Base-by-base conservation (phyloP, 2,888 invertebrate species). In the Ctenicera cuprea region DNA sequence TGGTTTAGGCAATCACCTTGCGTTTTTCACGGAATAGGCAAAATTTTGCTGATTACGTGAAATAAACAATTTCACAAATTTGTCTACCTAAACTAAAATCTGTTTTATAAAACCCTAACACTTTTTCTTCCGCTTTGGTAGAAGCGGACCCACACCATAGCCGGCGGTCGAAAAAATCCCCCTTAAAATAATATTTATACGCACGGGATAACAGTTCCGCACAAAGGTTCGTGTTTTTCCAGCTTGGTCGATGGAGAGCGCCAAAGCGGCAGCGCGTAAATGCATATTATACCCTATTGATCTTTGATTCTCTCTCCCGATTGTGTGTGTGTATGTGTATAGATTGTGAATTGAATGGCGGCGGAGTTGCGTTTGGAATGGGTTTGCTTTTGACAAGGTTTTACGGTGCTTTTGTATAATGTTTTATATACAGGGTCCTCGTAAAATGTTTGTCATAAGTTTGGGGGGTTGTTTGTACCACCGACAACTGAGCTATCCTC, bases 141-240 rank as follows among this genome's bases (percentile, higher is more conserved):
- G 3, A 14, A 14, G 14, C 41, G 41, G 2, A 41, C 5, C 14
- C 14, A 38, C 26, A 14, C 22, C 48, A 61, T 50, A 61, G 63
- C 62, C 37, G 59, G 52, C 62, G 65, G 76, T 33, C 64, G 50
- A 78, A 81, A 82, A 81, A 82, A 80, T 78, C 79, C 84, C 84
- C 84, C 81, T 82, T 84, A 81, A 78, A 84, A 85, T 83, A 85
- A 85, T 84, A 85, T 85, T 85, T 84, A 79, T 78, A 72, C 68
- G 78, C 80, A 83, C 83, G 84, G 83, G 81, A 82, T 85, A 86
- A 85, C 85, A 85, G 85, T 83, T 85, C 76, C 71, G 76, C 79
- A 86, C 84, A 86, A 86, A 82, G 82, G 82, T 80, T 77, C 79
- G 77, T 85, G 84, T 85, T 85, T 85, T 85, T 83, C 76, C 85